Percentiles rank a stretch among this genome's conserved stretches.
These are phyloP conservation scores for Myotis planiceps DNA, from an alignment of 2,797 vertebrate species.

Conservation along the genomic window DNA sequence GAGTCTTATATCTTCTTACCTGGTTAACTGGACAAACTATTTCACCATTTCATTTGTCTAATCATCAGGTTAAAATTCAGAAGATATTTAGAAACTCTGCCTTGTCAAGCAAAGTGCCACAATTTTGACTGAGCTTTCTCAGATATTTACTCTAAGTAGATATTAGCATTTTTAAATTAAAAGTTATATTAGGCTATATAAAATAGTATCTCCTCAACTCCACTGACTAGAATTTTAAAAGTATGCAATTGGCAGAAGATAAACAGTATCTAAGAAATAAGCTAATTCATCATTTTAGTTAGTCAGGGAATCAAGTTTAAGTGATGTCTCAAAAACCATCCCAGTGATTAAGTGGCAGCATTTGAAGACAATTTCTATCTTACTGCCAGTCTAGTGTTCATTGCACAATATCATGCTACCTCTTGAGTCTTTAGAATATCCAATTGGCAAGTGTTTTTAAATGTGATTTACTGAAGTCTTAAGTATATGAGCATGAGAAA, in stretches of 20 bases:
- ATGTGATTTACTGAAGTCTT: conserved; percentile 17
- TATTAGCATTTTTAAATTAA: conserved; percentile 40
- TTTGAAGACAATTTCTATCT: not conserved
- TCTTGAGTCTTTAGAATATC: conserved; percentile 59
- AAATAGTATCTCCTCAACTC: not conserved
- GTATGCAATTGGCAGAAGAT: not conserved
- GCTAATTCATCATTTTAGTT: not conserved
- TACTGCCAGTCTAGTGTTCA: not conserved
- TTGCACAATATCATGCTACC: conserved; percentile 63
- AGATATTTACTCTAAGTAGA: conserved; percentile 44
- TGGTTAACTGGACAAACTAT: conserved; percentile 70
- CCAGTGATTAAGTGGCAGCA: not conserved
- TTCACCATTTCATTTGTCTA: conserved; percentile 70
- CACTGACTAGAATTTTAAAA: conserved; percentile 41
- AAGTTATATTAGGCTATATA: conserved; percentile 15
- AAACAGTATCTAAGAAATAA: conserved; percentile 46
- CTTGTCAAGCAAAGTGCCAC: conserved; percentile 28
- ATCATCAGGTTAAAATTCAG: conserved; percentile 35
- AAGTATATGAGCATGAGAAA: not conserved
- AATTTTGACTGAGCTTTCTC: conserved; percentile 13
- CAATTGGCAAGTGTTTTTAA: conserved; percentile 50
- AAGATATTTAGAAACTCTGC: conserved; percentile 40
- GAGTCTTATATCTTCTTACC: conserved; percentile 67
- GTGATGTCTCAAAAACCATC: conserved; percentile 11
- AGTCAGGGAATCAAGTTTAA: conserved; percentile 34